A percentile compares a stretch with the other conserved stretches of the same genome.
Conservation (phyloP, 2,888 invertebrate species). For the Drosophila mimetica region DNA sequence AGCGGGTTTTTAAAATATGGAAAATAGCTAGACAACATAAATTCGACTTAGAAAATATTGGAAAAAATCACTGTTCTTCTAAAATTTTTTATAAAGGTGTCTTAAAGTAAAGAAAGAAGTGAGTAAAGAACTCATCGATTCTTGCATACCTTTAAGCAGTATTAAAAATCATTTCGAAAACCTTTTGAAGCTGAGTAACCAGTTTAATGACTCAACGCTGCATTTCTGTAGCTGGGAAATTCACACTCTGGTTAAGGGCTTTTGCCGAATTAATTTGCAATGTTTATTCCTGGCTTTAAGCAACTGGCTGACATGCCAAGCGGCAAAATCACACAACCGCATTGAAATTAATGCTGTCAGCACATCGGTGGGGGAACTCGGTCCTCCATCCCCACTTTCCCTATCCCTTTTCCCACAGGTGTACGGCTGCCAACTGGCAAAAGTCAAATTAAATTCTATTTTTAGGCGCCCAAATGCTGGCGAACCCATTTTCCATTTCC, state of each 20-base stretch:
- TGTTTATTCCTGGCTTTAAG: constrained; percentile 23
- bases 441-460: constrained; percentile 77
- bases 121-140: too few relatives aligned
- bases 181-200: too few relatives aligned
- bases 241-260: constrained; percentile 8
- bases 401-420: constrained; percentile 40
- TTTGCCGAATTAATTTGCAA: constrained; percentile 33
- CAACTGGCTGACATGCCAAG: constrained; percentile 18
- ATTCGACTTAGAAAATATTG: too few relatives aligned
- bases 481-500: constrained; percentile 10
- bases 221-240: not conserved
- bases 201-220: not conserved
- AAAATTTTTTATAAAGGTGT: too few relatives aligned
- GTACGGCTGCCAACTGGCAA: constrained; percentile 49
- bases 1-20: too few relatives aligned
- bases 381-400: not conserved
- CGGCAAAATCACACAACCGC: constrained; percentile 39
- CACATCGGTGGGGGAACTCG: constrained; percentile 22
- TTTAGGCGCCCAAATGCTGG: constrained; percentile 62
- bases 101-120: too few relatives aligned
- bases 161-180: too few relatives aligned
- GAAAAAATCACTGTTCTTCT: too few relatives aligned
- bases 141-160: too few relatives aligned
- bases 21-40: too few relatives aligned
- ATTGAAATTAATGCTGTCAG: constrained; percentile 41